Evolutionary conservation across 2,113 vertebrate genomes (phyloP), one percentile per base, ranked within the genome.

Genomic region (Aplodontia rufa): DNA sequence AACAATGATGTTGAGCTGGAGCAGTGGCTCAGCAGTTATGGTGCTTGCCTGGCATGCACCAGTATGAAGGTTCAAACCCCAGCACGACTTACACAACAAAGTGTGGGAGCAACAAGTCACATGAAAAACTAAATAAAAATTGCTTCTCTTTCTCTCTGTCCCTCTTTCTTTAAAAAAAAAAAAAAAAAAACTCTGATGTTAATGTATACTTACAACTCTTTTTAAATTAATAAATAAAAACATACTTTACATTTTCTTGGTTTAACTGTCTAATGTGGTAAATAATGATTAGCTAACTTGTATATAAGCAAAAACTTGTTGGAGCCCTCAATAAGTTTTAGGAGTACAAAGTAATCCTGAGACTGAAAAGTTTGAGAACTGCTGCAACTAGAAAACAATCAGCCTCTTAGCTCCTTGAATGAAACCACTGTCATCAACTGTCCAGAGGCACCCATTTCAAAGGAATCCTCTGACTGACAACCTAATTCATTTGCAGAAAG

Each of bases 261-360:
- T 69, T 82, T 90, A 47, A 95, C 75, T 71, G 85, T 94, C 60
- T 85, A 88, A 58, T 35, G 66, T 35, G 58, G 51, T 24, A 84
- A 87, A 83, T 45, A 80, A 22, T 51, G n/a, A 69, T 42, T 1
- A 79, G 53, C 32, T 51, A 92, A 74, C 5, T 22, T 10, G 12
- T 14, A 35, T 8, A 75, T 62, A 22, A 58, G 32, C 45, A 76
- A 79, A 93, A 76, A 14, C 47, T 81, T 79, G 11, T 5, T 68
- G 28, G 55, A 80, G 37, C 51, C 22, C 45, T 74, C 11, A 53
- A 40, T 62, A 87, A 40, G 17, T 81, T 75, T 60, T 53, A 60
- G 32, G 40, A 76, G 32, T 40, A 0, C 16, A 62, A n/a, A 71
- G 17, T 32, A 75, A n/a, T 62, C 45, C 17, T 47, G 58, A 66